A percentile compares a stretch with the other conserved stretches of the same genome.
Conservation (phyloP, 1,140 invertebrate genomes). For the Lamellibrachia luymesi region DNA sequence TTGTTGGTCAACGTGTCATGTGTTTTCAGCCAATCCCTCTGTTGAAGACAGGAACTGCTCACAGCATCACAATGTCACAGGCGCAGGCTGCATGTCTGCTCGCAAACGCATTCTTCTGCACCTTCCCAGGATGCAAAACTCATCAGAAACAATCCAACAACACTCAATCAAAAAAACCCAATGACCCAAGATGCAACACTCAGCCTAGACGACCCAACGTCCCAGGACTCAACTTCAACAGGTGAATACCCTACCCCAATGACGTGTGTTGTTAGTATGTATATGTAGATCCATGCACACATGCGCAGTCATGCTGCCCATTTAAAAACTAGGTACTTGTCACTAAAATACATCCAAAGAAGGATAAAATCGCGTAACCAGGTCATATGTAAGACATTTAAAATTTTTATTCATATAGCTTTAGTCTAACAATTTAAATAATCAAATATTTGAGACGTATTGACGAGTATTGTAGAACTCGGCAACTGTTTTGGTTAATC, state of each 20-base stretch:
- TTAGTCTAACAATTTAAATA: too few species aligned
- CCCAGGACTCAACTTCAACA: conserved; percentile 86
- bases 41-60: conserved; percentile 64
- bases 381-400: too few species aligned
- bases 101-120: conserved; percentile 95
- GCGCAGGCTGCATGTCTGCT: conserved; percentile 82
- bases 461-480: background rate
- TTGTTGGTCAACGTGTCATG: background rate
- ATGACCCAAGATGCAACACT: too few species aligned
- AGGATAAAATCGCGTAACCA: too few species aligned
- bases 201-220: conserved; percentile 45
- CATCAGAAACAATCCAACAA: background rate
- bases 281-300: too few species aligned
- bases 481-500: background rate
- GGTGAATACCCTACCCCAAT: conserved; percentile 57
- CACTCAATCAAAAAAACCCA: too few species aligned
- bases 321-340: too few species aligned
- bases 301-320: too few species aligned
- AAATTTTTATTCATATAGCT: too few species aligned
- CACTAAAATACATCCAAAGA: too few species aligned
- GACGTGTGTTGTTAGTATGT: too few species aligned
- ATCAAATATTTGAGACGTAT: too few species aligned
- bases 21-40: conserved; percentile 70
- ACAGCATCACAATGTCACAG: conserved; percentile 72
- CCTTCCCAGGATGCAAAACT: conserved; percentile 74